Conservation (phyloP, 2,888 invertebrate genomes). For the Entomobrya multifasciata region DNA sequence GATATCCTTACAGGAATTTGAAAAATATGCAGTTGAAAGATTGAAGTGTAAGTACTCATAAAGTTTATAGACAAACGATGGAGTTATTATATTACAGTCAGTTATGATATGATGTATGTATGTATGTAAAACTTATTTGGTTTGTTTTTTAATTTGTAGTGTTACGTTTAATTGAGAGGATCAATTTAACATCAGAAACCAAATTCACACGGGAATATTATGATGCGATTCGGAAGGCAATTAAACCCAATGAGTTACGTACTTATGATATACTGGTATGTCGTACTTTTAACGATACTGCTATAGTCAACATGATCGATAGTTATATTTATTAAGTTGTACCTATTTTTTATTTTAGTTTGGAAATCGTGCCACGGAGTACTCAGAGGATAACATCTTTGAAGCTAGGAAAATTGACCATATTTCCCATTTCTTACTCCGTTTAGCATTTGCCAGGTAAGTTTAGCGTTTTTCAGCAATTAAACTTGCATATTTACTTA, state of each 20-base stretch:
- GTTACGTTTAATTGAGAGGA: conserved; percentile 89
- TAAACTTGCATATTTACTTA: no score
- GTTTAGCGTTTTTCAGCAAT: no score
- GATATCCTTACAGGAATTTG: conserved; percentile 91
- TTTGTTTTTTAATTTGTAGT: conserved; percentile 82
- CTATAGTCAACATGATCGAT: no score
- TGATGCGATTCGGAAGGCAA: conserved; percentile 82
- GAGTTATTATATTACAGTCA: conserved; percentile 51
- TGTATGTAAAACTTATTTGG: neutral
- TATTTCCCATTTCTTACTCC: conserved; percentile 95
- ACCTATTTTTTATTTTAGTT: neutral
- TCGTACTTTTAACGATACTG: neutral
- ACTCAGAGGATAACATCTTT: conserved; percentile 6
- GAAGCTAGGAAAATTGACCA: conserved; percentile 85
- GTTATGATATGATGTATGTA: no score
- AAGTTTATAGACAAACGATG: no score
- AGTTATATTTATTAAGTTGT: neutral
- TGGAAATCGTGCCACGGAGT: neutral
- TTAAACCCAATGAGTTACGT: conserved; percentile 36
- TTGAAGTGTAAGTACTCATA: conserved; percentile 83
- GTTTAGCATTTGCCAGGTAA: conserved; percentile 93
- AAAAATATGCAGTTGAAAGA: conserved; percentile 92
- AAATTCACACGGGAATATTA: conserved; percentile 79
- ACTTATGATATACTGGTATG: conserved; percentile 50
- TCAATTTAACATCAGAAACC: conserved; percentile 82